Percentiles rank a stretch among this genome's conserved stretches.
These are phyloP conservation scores for Sigmodon hispidus DNA, from an alignment of 2,113 vertebrate genomes.

Conservation along the genomic window DNA sequence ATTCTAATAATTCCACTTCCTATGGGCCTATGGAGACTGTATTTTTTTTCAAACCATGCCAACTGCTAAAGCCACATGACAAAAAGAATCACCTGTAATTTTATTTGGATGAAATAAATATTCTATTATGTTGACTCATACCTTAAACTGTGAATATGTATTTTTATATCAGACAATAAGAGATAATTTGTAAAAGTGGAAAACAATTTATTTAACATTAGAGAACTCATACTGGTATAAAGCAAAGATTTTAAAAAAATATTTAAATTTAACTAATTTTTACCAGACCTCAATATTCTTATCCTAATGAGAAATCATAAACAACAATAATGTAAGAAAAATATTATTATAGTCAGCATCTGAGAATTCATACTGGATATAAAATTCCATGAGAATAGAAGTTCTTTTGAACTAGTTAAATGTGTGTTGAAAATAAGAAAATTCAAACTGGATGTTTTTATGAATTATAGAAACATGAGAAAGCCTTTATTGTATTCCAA, in stretches of 20 bases:
- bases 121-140: no score
- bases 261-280: background rate
- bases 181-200: background rate
- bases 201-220: background rate
- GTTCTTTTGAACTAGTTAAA: background rate
- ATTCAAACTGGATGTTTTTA: conserved; percentile 37
- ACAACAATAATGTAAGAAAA: background rate
- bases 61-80: no score
- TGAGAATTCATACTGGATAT: background rate
- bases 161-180: no score
- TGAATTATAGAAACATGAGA: conserved; percentile 5
- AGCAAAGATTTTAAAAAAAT: background rate
- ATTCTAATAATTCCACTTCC: no score
- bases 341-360: background rate
- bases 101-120: no score
- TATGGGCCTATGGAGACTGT: no score
- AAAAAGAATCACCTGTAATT: no score
- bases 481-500: background rate
- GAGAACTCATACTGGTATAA: conserved; percentile 65
- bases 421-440: conserved; percentile 5
- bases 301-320: background rate
- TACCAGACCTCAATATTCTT: background rate
- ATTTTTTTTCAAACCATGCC: no score
- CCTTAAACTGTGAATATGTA: no score
- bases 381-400: background rate